A percentile compares a stretch with the other conserved stretches of the same genome.
Evolutionary conservation across 2,797 vertebrate genomes (phyloP).

Genomic region (Thaleichthys pacificus): DNA sequence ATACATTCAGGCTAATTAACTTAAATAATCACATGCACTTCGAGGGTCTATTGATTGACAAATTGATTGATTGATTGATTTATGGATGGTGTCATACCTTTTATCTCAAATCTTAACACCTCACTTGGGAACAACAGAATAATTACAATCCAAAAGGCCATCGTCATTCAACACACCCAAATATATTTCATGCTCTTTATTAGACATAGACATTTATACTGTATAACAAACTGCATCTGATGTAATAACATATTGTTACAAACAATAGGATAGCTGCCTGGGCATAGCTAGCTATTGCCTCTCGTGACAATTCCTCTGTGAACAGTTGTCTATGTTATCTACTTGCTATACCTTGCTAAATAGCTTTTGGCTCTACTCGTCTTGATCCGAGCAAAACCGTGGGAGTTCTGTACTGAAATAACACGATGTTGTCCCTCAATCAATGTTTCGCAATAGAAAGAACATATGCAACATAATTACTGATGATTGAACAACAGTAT

Average conservation of each 20-base stretch:
- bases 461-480: too few relatives aligned
- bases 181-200: constrained; percentile 52
- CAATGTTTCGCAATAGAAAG: not conserved
- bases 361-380: not conserved
- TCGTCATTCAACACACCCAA: constrained; percentile 21
- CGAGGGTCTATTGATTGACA: too few relatives aligned
- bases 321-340: not conserved
- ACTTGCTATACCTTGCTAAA: too few relatives aligned
- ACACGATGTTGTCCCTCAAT: not conserved
- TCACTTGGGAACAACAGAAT: not conserved
- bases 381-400: not conserved
- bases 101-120: not conserved
- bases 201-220: constrained; percentile 32
- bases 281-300: constrained; percentile 20
- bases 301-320: not conserved
- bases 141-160: constrained; percentile 22
- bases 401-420: not conserved
- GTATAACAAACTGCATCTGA: constrained; percentile 14
- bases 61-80: not conserved
- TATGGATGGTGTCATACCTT: not conserved
- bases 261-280: constrained; percentile 33
- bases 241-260: not conserved
- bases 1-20: not conserved
- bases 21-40: not conserved
- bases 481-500: not conserved